A percentile compares a stretch with the other conserved stretches of the same genome.
Evolutionary conservation across 2,888 invertebrate species (phyloP).

Genomic region (Netelia virgata): DNA sequence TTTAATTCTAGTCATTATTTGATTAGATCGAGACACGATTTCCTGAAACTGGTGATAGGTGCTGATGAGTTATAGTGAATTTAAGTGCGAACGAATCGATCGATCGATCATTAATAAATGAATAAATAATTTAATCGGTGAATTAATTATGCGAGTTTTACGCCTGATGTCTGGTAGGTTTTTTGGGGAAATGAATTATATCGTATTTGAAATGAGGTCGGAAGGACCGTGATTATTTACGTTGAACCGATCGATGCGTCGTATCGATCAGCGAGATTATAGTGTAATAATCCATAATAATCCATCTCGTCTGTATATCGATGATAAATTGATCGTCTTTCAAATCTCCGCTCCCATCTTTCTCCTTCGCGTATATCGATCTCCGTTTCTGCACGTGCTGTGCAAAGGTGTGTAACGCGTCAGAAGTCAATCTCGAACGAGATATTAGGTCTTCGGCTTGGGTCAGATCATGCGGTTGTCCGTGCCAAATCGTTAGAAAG

Average conservation of each 20-base stretch:
- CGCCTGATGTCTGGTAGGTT: too few relatives aligned
- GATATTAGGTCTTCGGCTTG: slow-evolving; percentile 75
- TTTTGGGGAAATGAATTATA: neutral
- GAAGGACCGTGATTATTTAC: slow-evolving; percentile 11
- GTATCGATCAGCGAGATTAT: slow-evolving; percentile 17
- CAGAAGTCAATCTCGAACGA: slow-evolving; percentile 69
- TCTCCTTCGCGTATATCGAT: slow-evolving; percentile 1
- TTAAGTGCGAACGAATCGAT: slow-evolving; percentile 6
- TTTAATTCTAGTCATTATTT: slow-evolving; percentile 9
- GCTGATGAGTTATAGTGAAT: neutral
- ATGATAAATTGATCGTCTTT: slow-evolving; percentile 80
- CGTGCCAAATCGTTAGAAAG: slow-evolving; percentile 82
- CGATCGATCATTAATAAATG: slow-evolving; percentile 24
- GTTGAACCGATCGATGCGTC: neutral
- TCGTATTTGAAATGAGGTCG: neutral
- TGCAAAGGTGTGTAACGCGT: slow-evolving; percentile 71
- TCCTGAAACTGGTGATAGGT: neutral
- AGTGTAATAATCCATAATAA: slow-evolving; percentile 15
- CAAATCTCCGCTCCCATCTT: slow-evolving; percentile 47
- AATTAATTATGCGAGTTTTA: neutral
- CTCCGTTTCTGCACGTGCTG: slow-evolving; percentile 65
- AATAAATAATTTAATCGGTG: slow-evolving; percentile 44
- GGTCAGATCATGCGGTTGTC: slow-evolving; percentile 78
- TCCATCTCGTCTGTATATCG: slow-evolving; percentile 71
- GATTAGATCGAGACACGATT: neutral